Percentiles rank a stretch among this genome's conserved stretches.
These are phyloP conservation scores for Caenorhabditis sp. DNA, from an alignment of 2,888 invertebrate species.

Conservation along the genomic window DNA sequence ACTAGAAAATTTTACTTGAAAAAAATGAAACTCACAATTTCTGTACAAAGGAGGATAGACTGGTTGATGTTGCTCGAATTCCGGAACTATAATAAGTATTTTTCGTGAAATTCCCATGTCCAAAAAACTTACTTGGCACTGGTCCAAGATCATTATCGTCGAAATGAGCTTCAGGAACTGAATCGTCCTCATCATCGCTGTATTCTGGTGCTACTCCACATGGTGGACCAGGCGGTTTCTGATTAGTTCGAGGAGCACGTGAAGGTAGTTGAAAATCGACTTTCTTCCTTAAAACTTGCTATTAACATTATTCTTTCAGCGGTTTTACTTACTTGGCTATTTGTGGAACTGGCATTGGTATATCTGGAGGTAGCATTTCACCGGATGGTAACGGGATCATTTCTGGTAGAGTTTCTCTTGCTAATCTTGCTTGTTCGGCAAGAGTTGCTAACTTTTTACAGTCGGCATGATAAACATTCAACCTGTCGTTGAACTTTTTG, in stretches of 20 bases:
- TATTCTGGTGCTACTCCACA: slow-evolving; percentile 55
- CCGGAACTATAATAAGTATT: slow-evolving; percentile 27
- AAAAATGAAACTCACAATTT: slow-evolving; percentile 29
- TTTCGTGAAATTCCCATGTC: neutral
- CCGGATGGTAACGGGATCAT: slow-evolving; percentile 50
- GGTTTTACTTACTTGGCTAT: slow-evolving; percentile 10
- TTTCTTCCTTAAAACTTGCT: slow-evolving; percentile 27
- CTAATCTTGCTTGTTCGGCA: slow-evolving; percentile 48
- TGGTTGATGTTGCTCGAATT: slow-evolving; percentile 30
- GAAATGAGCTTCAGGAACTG: slow-evolving; percentile 29
- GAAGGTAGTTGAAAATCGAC: slow-evolving; percentile 50
- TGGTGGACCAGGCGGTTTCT: slow-evolving; percentile 58
- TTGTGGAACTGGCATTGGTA: slow-evolving; percentile 8
- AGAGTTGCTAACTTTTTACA: slow-evolving; percentile 29
- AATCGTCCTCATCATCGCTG: slow-evolving; percentile 52
- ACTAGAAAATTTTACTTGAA: too few relatives aligned
- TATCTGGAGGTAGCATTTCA: slow-evolving; percentile 10
- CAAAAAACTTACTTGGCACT: slow-evolving; percentile 43
- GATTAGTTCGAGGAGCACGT: slow-evolving; percentile 22
- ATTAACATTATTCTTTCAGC: neutral
- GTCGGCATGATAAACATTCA: slow-evolving; percentile 41
- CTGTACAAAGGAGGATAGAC: slow-evolving; percentile 23
- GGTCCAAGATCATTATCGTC: slow-evolving; percentile 59
- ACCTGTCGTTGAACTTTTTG: slow-evolving; percentile 45
- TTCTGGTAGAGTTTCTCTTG: slow-evolving; percentile 40